These are phyloP conservation scores for Sialis lutaria DNA, from an alignment of 2,888 invertebrate species.

Conservation along the genomic window DNA sequence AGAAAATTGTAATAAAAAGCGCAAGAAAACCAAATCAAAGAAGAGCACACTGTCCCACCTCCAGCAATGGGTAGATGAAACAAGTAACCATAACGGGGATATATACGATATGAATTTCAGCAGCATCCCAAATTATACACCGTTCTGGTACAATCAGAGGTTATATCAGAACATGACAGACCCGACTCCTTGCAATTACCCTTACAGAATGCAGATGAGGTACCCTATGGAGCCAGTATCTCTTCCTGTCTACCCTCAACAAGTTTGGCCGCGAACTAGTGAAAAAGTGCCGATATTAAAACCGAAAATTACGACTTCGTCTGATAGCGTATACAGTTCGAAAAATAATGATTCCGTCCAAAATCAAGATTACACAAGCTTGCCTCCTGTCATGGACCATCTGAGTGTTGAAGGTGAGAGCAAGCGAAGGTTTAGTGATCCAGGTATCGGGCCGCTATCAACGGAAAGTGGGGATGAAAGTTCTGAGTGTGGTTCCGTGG, in stretches of 20 bases:
- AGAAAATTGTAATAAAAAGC: too few species aligned
- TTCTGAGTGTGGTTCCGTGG: constrained; percentile 35
- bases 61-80: too few species aligned
- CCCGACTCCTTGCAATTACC: constrained; percentile 25
- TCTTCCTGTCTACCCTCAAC: constrained; percentile 36
- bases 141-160: constrained; percentile 9
- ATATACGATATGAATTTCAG: too few species aligned
- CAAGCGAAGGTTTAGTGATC: constrained; percentile 46
- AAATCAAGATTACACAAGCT: constrained; percentile 38
- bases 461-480: constrained; percentile 26
- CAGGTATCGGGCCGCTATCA: constrained; percentile 36
- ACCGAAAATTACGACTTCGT: not conserved
- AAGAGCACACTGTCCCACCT: too few species aligned
- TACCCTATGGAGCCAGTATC: constrained; percentile 40
- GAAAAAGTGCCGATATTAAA: not conserved
- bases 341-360: constrained; percentile 10
- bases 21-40: too few species aligned
- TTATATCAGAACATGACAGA: constrained; percentile 31
- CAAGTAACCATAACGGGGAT: too few species aligned
- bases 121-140: too few species aligned
- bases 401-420: constrained; percentile 31
- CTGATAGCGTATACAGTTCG: constrained; percentile 5
- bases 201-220: constrained; percentile 23
- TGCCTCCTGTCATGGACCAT: constrained; percentile 53
- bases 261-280: constrained; percentile 1